A percentile compares a stretch with the other conserved stretches of the same genome.
Conservation (phyloP, 1,140 invertebrate species). For the Panonychus citri region DNA sequence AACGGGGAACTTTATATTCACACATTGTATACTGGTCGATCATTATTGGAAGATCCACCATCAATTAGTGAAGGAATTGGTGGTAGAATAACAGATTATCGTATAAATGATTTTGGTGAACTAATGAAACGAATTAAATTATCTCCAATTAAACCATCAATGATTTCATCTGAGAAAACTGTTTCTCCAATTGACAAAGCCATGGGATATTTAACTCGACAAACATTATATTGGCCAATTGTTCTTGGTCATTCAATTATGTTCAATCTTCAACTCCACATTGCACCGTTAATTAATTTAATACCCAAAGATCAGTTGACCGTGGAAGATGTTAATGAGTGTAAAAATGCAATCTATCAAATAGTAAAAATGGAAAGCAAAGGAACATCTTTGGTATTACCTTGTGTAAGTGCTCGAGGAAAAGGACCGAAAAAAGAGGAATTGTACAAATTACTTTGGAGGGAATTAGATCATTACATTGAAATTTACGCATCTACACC, state of each 20-base stretch:
- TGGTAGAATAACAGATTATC: slow-evolving; percentile 76
- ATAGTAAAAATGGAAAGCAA: slow-evolving; percentile 56
- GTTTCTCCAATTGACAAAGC: slow-evolving; percentile 26
- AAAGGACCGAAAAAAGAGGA: slow-evolving; percentile 42
- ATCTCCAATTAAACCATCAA: slow-evolving; percentile 28
- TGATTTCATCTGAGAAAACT: slow-evolving; percentile 3
- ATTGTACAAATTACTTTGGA: slow-evolving; percentile 68
- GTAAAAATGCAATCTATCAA: slow-evolving; percentile 57
- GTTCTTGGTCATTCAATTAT: slow-evolving; percentile 70
- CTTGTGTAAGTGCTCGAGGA: slow-evolving; percentile 27
- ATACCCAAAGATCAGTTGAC: slow-evolving; percentile 58
- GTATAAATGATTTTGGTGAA: slow-evolving; percentile 31
- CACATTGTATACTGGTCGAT: slow-evolving; percentile 54
- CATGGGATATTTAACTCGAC: slow-evolving; percentile 39
- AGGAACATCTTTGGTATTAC: slow-evolving; percentile 48
- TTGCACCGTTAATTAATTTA: slow-evolving; percentile 50
- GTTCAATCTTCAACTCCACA: slow-evolving; percentile 55
- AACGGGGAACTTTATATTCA: slow-evolving; percentile 92
- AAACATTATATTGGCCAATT: slow-evolving; percentile 76
- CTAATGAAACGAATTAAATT: slow-evolving; percentile 12
- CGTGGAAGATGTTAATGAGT: slow-evolving; percentile 61
- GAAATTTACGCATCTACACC: slow-evolving; percentile 43
- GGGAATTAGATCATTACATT: slow-evolving; percentile 60
- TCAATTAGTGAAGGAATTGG: slow-evolving; percentile 80
- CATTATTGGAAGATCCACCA: slow-evolving; percentile 77